phyloP scores from a whole-genome alignment of 2,888 invertebrate species.

The Pachymerium ferrugineum region DNA sequence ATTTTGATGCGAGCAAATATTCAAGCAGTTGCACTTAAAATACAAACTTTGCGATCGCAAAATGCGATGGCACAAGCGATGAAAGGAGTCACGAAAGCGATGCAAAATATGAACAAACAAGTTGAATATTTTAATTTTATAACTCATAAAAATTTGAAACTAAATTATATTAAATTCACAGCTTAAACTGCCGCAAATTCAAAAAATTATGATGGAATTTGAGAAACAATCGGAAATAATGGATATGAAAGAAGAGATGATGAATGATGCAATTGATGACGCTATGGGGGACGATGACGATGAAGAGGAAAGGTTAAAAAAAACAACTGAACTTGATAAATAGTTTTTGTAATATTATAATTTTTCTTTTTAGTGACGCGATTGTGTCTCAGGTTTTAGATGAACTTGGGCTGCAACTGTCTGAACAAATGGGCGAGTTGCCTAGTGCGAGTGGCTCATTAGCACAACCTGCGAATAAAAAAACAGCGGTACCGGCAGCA shows the following conservation, averaged over 20 bases:
- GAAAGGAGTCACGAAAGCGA: slow-evolving; percentile 97
- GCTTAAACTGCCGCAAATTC: slow-evolving; percentile 96
- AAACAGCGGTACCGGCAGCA: slow-evolving; percentile 39
- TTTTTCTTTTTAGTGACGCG: slow-evolving; percentile 64
- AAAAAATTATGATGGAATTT: slow-evolving; percentile 93
- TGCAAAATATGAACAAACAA: slow-evolving; percentile 93
- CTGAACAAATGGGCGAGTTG: slow-evolving; percentile 82
- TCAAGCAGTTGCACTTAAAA: slow-evolving; percentile 94
- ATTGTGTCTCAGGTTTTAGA: slow-evolving; percentile 94
- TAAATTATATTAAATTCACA: slow-evolving; percentile 40
- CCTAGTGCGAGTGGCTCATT: slow-evolving; percentile 63
- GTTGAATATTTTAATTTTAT: slow-evolving; percentile 38
- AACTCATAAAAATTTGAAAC: neutral
- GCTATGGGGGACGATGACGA: slow-evolving; percentile 98
- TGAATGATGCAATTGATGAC: slow-evolving; percentile 99
- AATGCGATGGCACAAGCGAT: slow-evolving; percentile 99
- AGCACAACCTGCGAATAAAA: slow-evolving; percentile 45
- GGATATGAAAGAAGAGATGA: slow-evolving; percentile 99
- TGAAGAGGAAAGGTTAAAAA: slow-evolving; percentile 84
- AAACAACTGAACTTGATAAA: neutral
- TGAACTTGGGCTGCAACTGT: slow-evolving; percentile 91
- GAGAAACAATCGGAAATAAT: slow-evolving; percentile 99
- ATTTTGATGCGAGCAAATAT: slow-evolving; percentile 99
- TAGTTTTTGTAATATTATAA: neutral
- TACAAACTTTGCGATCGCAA: slow-evolving; percentile 94